Conservation (phyloP, 1,140 invertebrate genomes). For the Platyscapa corneri region DNA sequence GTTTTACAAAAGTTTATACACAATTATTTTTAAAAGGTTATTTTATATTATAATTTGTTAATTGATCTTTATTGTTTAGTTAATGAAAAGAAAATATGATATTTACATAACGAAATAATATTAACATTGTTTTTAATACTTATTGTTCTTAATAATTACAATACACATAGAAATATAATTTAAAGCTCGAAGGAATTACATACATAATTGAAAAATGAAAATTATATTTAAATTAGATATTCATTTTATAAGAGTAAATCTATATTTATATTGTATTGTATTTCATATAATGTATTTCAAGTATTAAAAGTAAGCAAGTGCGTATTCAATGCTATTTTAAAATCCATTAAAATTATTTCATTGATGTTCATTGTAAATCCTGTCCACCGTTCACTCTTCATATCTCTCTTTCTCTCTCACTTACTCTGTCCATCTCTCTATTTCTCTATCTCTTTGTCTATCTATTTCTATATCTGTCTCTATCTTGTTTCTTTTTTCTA, state of each 20-base stretch:
- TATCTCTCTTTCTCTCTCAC: background rate
- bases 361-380: background rate
- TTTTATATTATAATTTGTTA: too few species aligned
- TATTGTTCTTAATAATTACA: too few species aligned
- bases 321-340: background rate
- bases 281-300: background rate
- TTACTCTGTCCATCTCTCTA: background rate
- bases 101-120: too few species aligned
- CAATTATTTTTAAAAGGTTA: too few species aligned
- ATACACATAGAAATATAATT: too few species aligned
- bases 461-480: conserved; percentile 2
- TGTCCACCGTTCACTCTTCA: background rate
- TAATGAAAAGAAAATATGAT: too few species aligned
- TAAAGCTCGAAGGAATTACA: too few species aligned
- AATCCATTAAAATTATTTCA: background rate
- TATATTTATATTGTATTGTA: background rate
- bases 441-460: background rate
- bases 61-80: too few species aligned
- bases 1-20: too few species aligned
- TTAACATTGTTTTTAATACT: too few species aligned
- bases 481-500: background rate
- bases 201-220: too few species aligned
- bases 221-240: background rate
- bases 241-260: background rate
- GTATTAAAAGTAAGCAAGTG: background rate